These are phyloP conservation scores for Polia nebulosa DNA, from an alignment of 2,888 invertebrate genomes.

Conservation along the genomic window DNA sequence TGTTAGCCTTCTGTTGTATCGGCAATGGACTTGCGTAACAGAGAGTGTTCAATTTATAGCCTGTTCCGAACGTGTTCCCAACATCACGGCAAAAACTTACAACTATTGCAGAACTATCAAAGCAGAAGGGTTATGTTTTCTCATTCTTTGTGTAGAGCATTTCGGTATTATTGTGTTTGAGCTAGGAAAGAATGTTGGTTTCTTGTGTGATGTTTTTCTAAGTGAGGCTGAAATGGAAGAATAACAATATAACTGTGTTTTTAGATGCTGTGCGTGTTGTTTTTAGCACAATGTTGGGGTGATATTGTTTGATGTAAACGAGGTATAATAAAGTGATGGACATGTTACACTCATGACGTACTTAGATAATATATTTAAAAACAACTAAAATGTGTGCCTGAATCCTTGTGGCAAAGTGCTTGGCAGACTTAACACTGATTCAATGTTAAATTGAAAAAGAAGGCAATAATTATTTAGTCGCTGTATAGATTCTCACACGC, in stretches of 20 bases:
- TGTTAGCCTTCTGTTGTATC: slow-evolving; percentile 58
- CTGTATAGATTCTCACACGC: neutral
- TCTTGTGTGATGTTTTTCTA: slow-evolving; percentile 14
- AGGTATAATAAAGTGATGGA: no score
- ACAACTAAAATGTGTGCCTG: no score
- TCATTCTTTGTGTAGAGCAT: slow-evolving; percentile 27
- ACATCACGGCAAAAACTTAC: slow-evolving; percentile 37
- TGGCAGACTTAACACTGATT: neutral
- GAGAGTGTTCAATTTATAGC: slow-evolving; percentile 56
- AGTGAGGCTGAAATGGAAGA: slow-evolving; percentile 20
- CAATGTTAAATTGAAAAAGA: neutral
- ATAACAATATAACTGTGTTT: slow-evolving; percentile 24
- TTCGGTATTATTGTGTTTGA: slow-evolving; percentile 13
- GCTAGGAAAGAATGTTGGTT: slow-evolving; percentile 2
- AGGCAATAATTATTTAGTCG: neutral
- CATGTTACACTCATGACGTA: no score
- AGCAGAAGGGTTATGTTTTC: slow-evolving; percentile 45
- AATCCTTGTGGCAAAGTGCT: no score
- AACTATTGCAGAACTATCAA: slow-evolving; percentile 48
- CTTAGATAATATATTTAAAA: no score
- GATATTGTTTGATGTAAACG: slow-evolving; percentile 1
- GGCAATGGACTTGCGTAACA: slow-evolving; percentile 54
- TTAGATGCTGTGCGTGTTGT: neutral
- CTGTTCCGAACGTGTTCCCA: slow-evolving; percentile 41
- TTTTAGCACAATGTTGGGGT: neutral